Evolutionary conservation across 2,113 vertebrate species (phyloP).

Genomic region (Coracopsis vasa): DNA sequence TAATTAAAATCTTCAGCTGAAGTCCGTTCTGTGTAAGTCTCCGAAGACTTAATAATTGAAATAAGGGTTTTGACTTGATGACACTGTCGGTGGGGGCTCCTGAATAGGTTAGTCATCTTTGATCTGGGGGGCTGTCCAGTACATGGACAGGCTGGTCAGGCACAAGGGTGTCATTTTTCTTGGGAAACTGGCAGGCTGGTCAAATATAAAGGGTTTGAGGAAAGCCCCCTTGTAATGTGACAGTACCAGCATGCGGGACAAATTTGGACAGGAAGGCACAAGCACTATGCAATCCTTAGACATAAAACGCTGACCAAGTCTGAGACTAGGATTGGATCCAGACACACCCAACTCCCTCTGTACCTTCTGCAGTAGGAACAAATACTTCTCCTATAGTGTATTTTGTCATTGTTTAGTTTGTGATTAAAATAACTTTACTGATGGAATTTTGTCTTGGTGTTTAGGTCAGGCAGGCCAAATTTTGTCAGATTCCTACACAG

Average conservation of each 20-base stretch:
- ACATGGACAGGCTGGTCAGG: neutral
- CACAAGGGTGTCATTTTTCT: neutral
- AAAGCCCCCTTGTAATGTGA: neutral
- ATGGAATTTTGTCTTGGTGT: neutral
- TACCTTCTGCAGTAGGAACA: neutral
- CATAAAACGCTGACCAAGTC: neutral
- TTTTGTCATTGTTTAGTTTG: neutral
- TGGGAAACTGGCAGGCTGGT: neutral
- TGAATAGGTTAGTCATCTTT: neutral
- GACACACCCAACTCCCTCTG: neutral
- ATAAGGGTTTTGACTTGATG: neutral
- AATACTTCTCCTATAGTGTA: neutral
- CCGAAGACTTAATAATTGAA: neutral
- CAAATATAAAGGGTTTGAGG: neutral
- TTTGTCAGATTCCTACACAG: neutral
- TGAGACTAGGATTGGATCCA: neutral
- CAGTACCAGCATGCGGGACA: neutral
- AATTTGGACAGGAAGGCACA: neutral
- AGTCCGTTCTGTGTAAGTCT: neutral
- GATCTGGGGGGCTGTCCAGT: neutral
- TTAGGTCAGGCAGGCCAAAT: neutral
- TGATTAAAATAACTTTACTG: neutral
- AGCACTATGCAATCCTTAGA: neutral
- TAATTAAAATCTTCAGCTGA: neutral
- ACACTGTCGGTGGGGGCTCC: neutral